A percentile compares a stretch with the other conserved stretches of the same genome.
These are phyloP conservation scores for Pocillopora grandis DNA, from an alignment of 92 coral and sea anemone genomes.

Conservation along the genomic window DNA sequence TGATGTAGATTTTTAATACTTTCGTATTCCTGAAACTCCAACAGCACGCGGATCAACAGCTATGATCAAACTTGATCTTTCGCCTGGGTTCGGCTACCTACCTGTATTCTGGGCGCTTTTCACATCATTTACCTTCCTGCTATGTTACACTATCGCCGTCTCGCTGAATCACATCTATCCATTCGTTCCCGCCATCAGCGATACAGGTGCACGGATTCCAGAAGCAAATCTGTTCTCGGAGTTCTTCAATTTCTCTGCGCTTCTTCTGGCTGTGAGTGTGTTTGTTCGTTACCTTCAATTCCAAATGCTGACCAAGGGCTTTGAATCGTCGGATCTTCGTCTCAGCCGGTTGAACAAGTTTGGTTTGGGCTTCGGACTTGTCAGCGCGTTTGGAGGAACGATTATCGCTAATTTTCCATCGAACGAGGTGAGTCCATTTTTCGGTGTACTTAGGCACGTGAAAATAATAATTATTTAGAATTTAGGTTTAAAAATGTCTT, in stretches of 20 bases:
- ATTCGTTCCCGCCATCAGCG: constrained; percentile 97
- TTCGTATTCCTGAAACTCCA: background rate
- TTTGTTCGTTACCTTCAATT: constrained; percentile 88
- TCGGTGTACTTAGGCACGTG: background rate
- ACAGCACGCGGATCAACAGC: background rate
- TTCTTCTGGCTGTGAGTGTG: constrained; percentile 74
- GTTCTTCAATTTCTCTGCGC: constrained; percentile 84
- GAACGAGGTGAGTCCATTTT: constrained; percentile 70
- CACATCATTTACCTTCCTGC: constrained; percentile 80
- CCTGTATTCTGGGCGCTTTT: constrained; percentile 91
- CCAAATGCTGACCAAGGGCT: constrained; percentile 62
- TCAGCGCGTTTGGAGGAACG: constrained; percentile 83
- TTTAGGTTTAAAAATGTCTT: background rate
- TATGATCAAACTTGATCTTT: constrained; percentile 68
- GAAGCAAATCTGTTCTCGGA: constrained; percentile 95
- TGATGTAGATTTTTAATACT: constrained; percentile 21
- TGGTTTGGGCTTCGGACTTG: constrained; percentile 76
- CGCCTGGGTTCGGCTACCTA: constrained; percentile 90
- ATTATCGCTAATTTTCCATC: constrained; percentile 97
- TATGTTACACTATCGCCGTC: constrained; percentile 92
- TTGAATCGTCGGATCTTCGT: constrained; percentile 67
- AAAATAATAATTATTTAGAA: background rate
- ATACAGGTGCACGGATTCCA: constrained; percentile 94
- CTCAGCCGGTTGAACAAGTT: constrained; percentile 80
- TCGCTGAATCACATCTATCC: constrained; percentile 87